Conservation (phyloP, 2,113 vertebrate genomes). For the Sitta europaea region DNA sequence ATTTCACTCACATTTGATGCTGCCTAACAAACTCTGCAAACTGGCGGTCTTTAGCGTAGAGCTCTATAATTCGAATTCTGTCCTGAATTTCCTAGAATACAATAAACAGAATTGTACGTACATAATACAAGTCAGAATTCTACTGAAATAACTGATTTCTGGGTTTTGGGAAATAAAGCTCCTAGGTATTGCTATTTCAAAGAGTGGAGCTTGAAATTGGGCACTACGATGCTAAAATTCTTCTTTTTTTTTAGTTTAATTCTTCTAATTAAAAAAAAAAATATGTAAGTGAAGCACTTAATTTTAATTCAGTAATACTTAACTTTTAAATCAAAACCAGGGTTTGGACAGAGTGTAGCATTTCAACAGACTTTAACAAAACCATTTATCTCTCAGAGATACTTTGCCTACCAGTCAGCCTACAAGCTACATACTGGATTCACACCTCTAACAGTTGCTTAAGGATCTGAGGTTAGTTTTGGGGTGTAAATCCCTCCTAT, state of each 20-base stretch:
- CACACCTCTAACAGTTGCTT: neutral
- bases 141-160: neutral
- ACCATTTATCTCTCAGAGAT: neutral
- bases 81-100: conserved; percentile 91
- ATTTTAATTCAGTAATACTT: neutral
- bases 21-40: conserved; percentile 92
- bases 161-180: neutral
- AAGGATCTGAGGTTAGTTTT: neutral
- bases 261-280: neutral
- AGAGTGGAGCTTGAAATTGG: neutral
- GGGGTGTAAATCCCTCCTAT: neutral
- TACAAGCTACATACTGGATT: neutral
- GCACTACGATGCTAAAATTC: neutral
- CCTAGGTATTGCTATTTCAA: neutral
- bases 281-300: neutral
- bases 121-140: neutral
- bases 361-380: neutral
- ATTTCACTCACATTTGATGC: conserved; percentile 85
- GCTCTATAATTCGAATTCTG: conserved; percentile 91
- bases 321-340: neutral
- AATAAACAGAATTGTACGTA: neutral
- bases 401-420: neutral
- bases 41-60: conserved; percentile 90
- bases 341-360: neutral
- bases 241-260: neutral